Percentiles rank a stretch among this genome's conserved stretches.
Evolutionary conservation across 2,797 vertebrate genomes (phyloP).

Genomic region (Argya squamiceps): DNA sequence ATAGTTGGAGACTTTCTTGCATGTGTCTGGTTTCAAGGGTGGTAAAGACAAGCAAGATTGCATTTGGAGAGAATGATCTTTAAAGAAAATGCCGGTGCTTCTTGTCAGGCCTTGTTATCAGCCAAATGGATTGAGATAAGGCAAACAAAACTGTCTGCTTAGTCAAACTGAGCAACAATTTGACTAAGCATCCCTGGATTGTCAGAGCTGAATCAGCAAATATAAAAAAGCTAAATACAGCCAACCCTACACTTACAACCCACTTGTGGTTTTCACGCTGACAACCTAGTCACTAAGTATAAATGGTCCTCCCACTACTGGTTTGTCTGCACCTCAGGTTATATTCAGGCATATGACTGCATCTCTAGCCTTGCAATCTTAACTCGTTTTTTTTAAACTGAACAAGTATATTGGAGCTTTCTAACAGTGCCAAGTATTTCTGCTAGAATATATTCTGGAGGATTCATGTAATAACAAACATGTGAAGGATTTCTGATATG

Average conservation of each 20-base stretch:
- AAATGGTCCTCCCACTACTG: slow-evolving; percentile 75
- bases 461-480: slow-evolving; percentile 41
- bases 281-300: slow-evolving; percentile 73
- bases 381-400: neutral
- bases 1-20: neutral
- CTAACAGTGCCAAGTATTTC: slow-evolving; percentile 49
- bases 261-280: slow-evolving; percentile 76
- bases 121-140: slow-evolving; percentile 33
- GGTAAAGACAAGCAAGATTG: neutral
- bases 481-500: slow-evolving; percentile 38
- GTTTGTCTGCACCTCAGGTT: slow-evolving; percentile 69
- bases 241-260: slow-evolving; percentile 77
- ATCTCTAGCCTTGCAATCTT: slow-evolving; percentile 44
- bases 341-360: slow-evolving; percentile 62
- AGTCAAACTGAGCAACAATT: slow-evolving; percentile 64
- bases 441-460: slow-evolving; percentile 15
- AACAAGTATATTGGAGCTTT: slow-evolving; percentile 40
- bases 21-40: neutral
- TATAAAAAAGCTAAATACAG: slow-evolving; percentile 59
- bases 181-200: slow-evolving; percentile 44
- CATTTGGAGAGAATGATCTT: neutral
- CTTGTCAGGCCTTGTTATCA: slow-evolving; percentile 10
- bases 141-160: slow-evolving; percentile 61
- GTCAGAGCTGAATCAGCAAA: slow-evolving; percentile 78
- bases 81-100: neutral